These are phyloP conservation scores for Rhinopomastus cyanomelas DNA, from an alignment of 2,113 vertebrate species.

Conservation along the genomic window DNA sequence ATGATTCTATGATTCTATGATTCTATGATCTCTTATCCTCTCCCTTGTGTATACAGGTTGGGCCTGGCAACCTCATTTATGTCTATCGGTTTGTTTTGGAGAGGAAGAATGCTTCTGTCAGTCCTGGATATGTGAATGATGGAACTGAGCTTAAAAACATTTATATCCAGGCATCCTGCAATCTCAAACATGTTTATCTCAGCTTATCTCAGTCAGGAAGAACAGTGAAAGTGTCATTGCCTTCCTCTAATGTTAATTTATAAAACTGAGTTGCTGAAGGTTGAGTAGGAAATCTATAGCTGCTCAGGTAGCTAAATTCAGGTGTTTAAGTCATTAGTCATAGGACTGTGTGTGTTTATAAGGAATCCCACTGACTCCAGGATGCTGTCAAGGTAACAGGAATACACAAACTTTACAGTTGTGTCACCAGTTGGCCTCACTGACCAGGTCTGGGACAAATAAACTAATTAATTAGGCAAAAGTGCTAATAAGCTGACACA, in stretches of 20 bases:
- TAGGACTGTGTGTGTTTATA: background rate
- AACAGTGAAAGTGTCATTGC: background rate
- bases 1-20: too few species aligned
- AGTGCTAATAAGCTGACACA: too few species aligned
- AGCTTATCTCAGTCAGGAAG: background rate
- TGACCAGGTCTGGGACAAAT: too few species aligned
- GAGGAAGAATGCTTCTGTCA: background rate
- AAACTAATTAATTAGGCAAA: too few species aligned
- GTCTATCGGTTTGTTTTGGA: background rate
- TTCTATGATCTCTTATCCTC: too few species aligned
- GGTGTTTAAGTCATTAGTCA: background rate
- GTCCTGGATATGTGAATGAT: background rate
- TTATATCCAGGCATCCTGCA: background rate
- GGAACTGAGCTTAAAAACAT: background rate
- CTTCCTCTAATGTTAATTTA: background rate
- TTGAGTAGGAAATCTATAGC: background rate
- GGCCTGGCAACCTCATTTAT: background rate
- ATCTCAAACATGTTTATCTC: fast-evolving
- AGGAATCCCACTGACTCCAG: background rate
- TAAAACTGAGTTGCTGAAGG: background rate
- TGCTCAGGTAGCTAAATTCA: background rate
- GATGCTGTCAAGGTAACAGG: background rate
- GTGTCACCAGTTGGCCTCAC: too few species aligned
- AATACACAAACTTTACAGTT: background rate
- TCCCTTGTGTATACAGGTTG: background rate